Evolutionary conservation across 2,797 vertebrate species (phyloP).

Genomic region (Eulemur coronatus): DNA sequence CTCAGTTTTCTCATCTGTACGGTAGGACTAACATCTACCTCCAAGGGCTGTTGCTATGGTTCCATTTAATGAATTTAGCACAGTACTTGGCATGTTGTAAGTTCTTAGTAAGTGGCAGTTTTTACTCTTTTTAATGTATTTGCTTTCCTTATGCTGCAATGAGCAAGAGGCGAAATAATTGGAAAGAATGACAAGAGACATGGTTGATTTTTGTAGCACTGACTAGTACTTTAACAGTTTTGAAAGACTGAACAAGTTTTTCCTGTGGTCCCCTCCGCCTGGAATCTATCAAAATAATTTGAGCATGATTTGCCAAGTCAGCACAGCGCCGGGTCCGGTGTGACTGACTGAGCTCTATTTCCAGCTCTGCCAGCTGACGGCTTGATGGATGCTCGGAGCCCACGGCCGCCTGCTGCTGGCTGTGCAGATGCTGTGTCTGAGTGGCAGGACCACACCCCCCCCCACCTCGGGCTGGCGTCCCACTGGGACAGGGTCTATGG

Average conservation of each 20-base stretch:
- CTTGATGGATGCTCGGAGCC: background rate
- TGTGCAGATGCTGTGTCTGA: background rate
- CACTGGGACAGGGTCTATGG: background rate
- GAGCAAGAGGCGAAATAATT: background rate
- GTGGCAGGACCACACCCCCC: background rate
- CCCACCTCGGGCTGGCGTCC: background rate
- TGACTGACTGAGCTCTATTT: background rate
- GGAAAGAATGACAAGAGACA: background rate
- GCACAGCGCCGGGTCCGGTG: accelerated
- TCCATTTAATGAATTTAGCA: background rate
- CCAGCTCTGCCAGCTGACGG: background rate
- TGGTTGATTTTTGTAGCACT: background rate
- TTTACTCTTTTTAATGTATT: background rate
- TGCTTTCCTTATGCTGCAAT: background rate
- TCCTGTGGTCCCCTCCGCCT: background rate
- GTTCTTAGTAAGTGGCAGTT: background rate
- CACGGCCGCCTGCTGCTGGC: background rate
- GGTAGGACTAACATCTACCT: background rate
- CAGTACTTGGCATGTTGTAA: background rate
- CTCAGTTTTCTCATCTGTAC: background rate
- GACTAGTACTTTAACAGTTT: background rate
- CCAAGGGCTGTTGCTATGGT: background rate
- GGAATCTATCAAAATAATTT: background rate
- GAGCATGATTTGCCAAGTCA: background rate
- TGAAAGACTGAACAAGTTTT: background rate